Conservation (phyloP, 2,888 invertebrate species). For the Arenicola marina region DNA sequence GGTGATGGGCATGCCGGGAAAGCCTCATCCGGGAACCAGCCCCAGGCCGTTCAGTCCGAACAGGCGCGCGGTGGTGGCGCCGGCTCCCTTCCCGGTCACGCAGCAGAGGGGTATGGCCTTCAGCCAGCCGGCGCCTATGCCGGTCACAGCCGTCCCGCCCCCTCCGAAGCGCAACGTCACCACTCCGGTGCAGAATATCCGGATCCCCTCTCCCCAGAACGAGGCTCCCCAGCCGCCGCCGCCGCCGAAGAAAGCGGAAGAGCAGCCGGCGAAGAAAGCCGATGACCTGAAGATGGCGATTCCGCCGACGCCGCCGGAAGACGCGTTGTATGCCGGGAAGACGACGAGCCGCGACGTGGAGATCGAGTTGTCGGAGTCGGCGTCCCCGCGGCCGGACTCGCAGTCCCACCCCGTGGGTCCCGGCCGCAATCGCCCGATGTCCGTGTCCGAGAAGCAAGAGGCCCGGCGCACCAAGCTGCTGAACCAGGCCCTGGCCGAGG, state of each 20-base stretch:
- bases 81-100: neutral
- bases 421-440: no score
- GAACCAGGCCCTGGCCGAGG: conserved; percentile 8
- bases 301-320: no score
- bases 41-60: neutral
- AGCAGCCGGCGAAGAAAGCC: no score
- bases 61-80: neutral
- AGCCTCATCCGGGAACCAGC: neutral
- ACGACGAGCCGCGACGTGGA: no score
- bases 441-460: neutral
- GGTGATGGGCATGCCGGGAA: neutral
- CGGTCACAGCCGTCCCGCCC: neutral
- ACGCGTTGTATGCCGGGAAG: no score
- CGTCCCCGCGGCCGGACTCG: no score
- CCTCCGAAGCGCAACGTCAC: neutral
- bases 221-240: no score
- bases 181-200: neutral
- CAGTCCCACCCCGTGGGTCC: no score
- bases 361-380: no score
- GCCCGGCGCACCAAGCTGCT: neutral
- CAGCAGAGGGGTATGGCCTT: no score
- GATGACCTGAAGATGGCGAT: no score
- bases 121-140: neutral
- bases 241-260: no score
- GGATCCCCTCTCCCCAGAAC: conserved; percentile 1